Evolutionary conservation across 37 sponge, comb jelly and placozoan species (phyloP).

Genomic region (Mnemiopsis leidyi): DNA sequence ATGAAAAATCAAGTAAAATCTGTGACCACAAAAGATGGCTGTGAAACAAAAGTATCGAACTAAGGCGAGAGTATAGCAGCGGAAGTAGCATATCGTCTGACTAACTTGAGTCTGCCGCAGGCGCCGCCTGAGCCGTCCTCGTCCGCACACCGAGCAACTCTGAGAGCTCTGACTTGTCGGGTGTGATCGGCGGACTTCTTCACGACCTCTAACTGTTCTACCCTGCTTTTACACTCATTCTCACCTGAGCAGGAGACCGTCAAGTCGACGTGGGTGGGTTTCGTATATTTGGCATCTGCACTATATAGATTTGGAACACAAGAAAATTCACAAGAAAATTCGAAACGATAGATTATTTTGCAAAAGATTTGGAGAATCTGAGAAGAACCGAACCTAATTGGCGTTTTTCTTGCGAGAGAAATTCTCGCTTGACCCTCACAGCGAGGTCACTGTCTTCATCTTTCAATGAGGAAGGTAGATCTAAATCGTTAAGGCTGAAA

Average conservation of each 20-base stretch:
- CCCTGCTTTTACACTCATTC: not conserved
- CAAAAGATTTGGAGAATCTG: too few species aligned
- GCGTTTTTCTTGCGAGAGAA: not conserved
- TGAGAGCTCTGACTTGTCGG: conserved; percentile 24
- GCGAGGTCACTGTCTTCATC: conserved; percentile 18
- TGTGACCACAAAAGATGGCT: too few species aligned
- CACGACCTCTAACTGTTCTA: conserved; percentile 40
- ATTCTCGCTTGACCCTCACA: not conserved
- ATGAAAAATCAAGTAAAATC: too few species aligned
- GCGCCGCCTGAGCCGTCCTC: not conserved
- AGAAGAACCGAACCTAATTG: not conserved
- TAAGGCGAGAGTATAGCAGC: too few species aligned
- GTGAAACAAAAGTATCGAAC: too few species aligned
- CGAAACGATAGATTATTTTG: too few species aligned
- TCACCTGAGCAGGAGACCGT: too few species aligned
- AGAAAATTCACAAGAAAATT: too few species aligned
- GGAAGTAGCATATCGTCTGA: too few species aligned
- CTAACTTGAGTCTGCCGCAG: conserved; percentile 54
- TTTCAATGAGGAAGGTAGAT: not conserved
- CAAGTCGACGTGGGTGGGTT: too few species aligned
- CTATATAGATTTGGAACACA: too few species aligned
- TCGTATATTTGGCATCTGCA: too few species aligned
- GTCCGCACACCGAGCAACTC: conserved; percentile 40
- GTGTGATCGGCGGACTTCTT: not conserved
- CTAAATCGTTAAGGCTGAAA: conserved; percentile 39